Percentiles rank a stretch among this genome's conserved stretches.
Conservation (phyloP, 2,113 vertebrate species). For the Vidua chalybeata region DNA sequence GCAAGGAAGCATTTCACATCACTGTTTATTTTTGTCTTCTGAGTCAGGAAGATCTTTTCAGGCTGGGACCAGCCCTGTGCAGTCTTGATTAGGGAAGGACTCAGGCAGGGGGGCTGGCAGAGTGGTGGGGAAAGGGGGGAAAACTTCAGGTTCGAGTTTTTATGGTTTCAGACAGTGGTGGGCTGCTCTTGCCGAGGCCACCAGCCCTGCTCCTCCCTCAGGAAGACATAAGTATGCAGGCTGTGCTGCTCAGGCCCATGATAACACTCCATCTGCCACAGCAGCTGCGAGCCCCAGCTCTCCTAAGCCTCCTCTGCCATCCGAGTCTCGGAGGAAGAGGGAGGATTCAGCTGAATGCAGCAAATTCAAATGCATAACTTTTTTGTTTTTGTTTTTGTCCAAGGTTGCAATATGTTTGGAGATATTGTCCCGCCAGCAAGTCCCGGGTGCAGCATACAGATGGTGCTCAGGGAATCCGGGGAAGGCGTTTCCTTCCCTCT, state of each 20-base stretch:
- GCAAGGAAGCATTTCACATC: constrained; percentile 40
- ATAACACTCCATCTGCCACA: constrained; percentile 55
- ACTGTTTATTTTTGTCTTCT: constrained; percentile 56
- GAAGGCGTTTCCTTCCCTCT: neutral
- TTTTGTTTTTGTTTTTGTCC: neutral
- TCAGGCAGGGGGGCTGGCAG: fast-evolving
- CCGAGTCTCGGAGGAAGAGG: neutral
- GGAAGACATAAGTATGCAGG: neutral
- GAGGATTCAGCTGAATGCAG: constrained; percentile 52
- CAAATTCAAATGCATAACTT: constrained; percentile 1
- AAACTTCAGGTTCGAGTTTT: neutral
- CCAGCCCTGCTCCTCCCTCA: neutral
- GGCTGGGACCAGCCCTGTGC: neutral
- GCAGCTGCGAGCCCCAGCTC: constrained; percentile 21
- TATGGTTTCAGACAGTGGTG: neutral
- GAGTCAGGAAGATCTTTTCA: constrained; percentile 55
- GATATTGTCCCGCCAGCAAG: neutral
- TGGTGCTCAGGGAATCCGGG: neutral
- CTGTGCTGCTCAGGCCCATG: neutral
- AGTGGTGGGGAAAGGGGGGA: neutral
- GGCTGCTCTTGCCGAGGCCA: neutral
- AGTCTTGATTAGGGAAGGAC: neutral
- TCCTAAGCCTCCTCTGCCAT: constrained; percentile 25
- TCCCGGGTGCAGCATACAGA: constrained; percentile 23
- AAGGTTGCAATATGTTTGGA: constrained; percentile 48